phyloP scores from a whole-genome alignment of 2,113 vertebrate species.

The Nerophis lumbriciformis region DNA sequence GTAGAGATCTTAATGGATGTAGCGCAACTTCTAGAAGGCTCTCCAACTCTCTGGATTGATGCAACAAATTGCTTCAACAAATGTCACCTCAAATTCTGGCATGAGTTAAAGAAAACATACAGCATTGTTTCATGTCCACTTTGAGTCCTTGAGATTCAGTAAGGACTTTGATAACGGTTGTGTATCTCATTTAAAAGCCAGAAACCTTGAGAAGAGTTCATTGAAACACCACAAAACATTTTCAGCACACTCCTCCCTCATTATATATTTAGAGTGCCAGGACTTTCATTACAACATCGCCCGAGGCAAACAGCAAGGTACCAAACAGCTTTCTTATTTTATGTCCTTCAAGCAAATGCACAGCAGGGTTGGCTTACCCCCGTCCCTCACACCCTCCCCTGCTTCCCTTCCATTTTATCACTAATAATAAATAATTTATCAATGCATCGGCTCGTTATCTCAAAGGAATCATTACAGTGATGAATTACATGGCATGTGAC shows the following conservation, averaged over 20 bases:
- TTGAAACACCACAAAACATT: constrained; percentile 3
- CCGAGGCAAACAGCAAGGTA: constrained; percentile 3
- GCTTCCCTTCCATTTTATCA: constrained; percentile 2
- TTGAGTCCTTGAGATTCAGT: neutral
- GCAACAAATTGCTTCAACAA: neutral
- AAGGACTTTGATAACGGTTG: neutral
- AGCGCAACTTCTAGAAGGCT: too few relatives aligned
- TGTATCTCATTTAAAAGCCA: neutral
- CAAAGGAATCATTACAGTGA: constrained; percentile 3
- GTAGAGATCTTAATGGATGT: too few relatives aligned
- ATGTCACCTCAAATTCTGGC: neutral
- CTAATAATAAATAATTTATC: constrained; percentile 10
- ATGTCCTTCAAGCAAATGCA: constrained; percentile 8
- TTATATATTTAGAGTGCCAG: constrained; percentile 9
- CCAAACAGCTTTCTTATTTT: constrained; percentile 10
- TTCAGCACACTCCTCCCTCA: constrained; percentile 1
- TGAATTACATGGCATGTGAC: neutral
- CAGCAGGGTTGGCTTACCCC: neutral
- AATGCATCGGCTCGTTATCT: constrained; percentile 4
- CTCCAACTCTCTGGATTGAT: neutral
- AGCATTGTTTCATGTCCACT: neutral
- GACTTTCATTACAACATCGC: constrained; percentile 12
- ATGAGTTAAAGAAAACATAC: neutral
- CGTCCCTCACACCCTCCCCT: too few relatives aligned
- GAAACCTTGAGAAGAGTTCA: neutral